A percentile compares a stretch with the other conserved stretches of the same genome.
Conservation (phyloP, 2,797 vertebrate species). For the Diceros bicornis region DNA sequence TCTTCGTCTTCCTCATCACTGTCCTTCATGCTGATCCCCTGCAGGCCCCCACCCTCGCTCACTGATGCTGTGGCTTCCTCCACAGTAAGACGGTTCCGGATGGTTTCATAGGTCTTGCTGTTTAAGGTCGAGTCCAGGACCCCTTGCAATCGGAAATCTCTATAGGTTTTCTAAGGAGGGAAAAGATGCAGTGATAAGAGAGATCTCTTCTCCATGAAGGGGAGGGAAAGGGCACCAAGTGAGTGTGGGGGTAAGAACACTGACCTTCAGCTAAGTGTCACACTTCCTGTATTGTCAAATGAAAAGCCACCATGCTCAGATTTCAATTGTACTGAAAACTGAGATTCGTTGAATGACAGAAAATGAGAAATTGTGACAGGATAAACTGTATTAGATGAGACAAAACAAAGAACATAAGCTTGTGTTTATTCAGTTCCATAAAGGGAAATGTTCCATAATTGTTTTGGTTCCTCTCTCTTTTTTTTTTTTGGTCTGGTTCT, state of each 20-base stretch:
- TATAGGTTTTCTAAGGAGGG: slow-evolving; percentile 95
- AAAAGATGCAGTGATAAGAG: slow-evolving; percentile 60
- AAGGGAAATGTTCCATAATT: slow-evolving; percentile 77
- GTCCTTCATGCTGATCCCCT: slow-evolving; percentile 99
- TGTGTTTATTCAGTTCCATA: slow-evolving; percentile 78
- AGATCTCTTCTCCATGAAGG: not conserved
- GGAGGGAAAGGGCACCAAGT: not conserved
- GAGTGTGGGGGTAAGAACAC: not conserved
- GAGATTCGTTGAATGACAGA: slow-evolving; percentile 72
- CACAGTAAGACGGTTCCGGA: slow-evolving; percentile 97
- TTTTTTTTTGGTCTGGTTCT: not conserved
- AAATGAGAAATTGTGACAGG: slow-evolving; percentile 79
- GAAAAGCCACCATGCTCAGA: not conserved
- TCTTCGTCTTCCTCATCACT: slow-evolving; percentile 99
- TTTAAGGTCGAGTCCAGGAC: slow-evolving; percentile 99
- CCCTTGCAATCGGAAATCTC: slow-evolving; percentile 99
- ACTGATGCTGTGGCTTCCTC: slow-evolving; percentile 98
- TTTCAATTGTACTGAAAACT: slow-evolving; percentile 47
- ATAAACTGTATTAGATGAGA: slow-evolving; percentile 83
- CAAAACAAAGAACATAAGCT: slow-evolving; percentile 84
- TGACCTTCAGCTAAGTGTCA: not conserved
- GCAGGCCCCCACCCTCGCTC: slow-evolving; percentile 96
- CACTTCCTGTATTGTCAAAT: not conserved
- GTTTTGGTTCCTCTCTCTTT: not conserved
- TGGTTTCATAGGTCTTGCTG: slow-evolving; percentile 99